phyloP scores from a whole-genome alignment of 2,113 vertebrate genomes.

The Bothrops jararaca region DNA sequence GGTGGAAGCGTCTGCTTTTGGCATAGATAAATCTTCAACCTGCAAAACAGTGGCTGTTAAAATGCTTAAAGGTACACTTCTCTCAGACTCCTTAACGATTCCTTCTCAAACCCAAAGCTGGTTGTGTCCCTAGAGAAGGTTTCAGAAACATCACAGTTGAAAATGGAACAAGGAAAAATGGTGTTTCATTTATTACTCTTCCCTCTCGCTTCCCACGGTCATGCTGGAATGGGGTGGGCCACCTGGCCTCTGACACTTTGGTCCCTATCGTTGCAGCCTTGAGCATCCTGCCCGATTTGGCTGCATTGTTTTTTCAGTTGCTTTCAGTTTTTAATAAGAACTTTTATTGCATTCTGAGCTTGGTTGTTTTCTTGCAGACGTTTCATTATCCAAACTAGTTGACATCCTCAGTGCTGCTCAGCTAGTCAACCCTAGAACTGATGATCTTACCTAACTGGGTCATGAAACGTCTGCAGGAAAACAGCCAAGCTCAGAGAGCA shows the following conservation, averaged over 20 bases:
- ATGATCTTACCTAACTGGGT: background rate
- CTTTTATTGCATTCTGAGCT: background rate
- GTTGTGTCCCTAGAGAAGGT: background rate
- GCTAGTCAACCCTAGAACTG: background rate
- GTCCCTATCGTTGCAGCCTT: background rate
- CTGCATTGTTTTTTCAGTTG: background rate
- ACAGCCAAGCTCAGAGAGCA: background rate
- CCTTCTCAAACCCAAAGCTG: constrained; percentile 10
- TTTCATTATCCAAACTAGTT: background rate
- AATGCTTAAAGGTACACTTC: constrained; percentile 91
- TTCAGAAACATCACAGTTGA: background rate
- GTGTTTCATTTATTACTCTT: background rate
- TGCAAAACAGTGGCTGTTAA: constrained; percentile 97
- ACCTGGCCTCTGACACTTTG: background rate
- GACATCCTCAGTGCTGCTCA: background rate
- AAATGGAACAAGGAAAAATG: background rate
- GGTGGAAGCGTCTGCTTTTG: constrained; percentile 92
- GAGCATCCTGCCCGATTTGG: background rate
- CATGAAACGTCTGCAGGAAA: background rate
- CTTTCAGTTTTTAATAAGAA: background rate
- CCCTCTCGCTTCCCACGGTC: background rate
- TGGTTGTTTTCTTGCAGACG: background rate
- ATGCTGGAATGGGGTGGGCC: background rate
- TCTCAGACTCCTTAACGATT: constrained; percentile 19
- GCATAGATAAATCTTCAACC: constrained; percentile 92